Evolutionary conservation across 1,140 invertebrate genomes (phyloP).

Genomic region (Drosophila carrolli): DNA sequence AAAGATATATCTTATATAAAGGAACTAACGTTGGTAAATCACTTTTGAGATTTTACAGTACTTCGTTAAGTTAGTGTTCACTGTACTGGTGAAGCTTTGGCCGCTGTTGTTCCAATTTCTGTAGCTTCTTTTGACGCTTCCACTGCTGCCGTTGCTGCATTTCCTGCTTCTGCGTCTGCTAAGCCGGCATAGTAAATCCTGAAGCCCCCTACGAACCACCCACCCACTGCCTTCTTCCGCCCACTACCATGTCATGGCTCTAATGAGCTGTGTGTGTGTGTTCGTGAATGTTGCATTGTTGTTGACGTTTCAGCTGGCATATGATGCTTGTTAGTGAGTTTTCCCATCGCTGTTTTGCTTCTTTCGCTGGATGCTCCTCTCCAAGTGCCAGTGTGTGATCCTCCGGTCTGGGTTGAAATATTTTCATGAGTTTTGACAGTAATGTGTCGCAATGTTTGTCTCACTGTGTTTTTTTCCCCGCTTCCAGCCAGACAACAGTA

Average conservation of each 20-base stretch:
- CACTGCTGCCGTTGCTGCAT: slow-evolving; percentile 40
- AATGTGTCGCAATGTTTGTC: slow-evolving; percentile 83
- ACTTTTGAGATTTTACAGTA: too few species aligned
- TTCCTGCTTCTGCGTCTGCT: slow-evolving; percentile 52
- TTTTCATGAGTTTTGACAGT: slow-evolving; percentile 83
- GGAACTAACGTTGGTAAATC: too few species aligned
- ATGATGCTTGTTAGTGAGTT: slow-evolving; percentile 81
- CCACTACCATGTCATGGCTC: slow-evolving; percentile 47
- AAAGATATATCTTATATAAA: too few species aligned
- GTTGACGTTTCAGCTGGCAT: slow-evolving; percentile 79
- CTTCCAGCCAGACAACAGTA: slow-evolving; percentile 18
- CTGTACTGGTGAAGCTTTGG: background rate
- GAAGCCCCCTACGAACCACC: slow-evolving; percentile 10
- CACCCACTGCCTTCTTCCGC: background rate
- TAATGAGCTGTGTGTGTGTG: slow-evolving; percentile 69
- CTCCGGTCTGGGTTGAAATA: slow-evolving; percentile 67
- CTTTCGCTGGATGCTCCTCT: slow-evolving; percentile 49
- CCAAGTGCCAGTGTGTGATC: slow-evolving; percentile 13
- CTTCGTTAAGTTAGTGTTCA: background rate
- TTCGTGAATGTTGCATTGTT: slow-evolving; percentile 64
- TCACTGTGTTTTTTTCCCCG: slow-evolving; percentile 53
- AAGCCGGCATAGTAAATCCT: slow-evolving; percentile 72
- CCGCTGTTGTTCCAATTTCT: slow-evolving; percentile 11
- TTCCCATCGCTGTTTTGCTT: slow-evolving; percentile 39
- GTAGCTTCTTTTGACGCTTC: slow-evolving; percentile 16